Conservation (phyloP, 2,888 invertebrate species). For the Ochlodes sylvanus region DNA sequence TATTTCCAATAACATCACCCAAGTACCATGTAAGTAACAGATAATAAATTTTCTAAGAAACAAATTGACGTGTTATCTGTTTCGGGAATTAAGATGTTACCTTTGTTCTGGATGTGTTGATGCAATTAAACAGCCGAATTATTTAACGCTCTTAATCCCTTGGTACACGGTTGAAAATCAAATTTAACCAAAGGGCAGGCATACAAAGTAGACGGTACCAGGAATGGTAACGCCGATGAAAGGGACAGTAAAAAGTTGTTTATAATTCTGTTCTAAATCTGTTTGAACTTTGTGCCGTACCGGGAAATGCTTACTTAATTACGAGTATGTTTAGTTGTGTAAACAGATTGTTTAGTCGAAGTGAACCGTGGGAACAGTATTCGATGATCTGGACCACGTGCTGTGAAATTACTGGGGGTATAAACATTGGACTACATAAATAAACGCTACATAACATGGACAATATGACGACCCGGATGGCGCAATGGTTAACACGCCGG, state of each 20-base stretch:
- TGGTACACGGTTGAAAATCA: background rate
- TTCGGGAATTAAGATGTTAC: background rate
- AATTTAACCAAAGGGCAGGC: background rate
- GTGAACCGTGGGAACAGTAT: background rate
- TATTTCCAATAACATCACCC: no score
- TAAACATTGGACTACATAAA: no score
- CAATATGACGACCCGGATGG: no score
- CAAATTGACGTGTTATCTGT: slow-evolving; percentile 2
- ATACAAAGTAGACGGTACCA: slow-evolving; percentile 23
- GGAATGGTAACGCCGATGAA: slow-evolving; percentile 16
- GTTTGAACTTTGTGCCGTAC: slow-evolving; percentile 29
- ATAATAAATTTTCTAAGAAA: slow-evolving; percentile 1
- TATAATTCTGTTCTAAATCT: slow-evolving; percentile 10
- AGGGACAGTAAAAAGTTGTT: slow-evolving; percentile 26
- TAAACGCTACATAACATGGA: no score
- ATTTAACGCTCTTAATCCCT: background rate
- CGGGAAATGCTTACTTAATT: slow-evolving; percentile 21
- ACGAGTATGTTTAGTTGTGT: background rate
- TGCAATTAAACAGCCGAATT: background rate
- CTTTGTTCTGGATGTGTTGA: background rate
- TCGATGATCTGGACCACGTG: background rate
- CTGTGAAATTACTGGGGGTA: background rate
- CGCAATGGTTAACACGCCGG: no score
- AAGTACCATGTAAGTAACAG: no score
- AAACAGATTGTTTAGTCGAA: background rate